Conservation (phyloP, 2,797 vertebrate genomes). For the Tarsius wallacei region DNA sequence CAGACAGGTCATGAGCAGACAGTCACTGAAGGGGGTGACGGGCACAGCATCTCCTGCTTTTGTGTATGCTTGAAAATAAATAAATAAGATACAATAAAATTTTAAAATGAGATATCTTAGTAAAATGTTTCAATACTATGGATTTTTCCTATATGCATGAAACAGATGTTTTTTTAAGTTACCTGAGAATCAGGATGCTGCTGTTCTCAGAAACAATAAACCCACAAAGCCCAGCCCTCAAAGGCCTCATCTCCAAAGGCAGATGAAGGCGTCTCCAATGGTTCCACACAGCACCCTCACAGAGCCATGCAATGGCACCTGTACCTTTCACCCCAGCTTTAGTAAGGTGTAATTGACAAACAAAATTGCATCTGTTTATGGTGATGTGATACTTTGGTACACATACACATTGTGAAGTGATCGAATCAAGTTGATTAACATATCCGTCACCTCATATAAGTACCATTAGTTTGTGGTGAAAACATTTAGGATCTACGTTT, state of each 20-base stretch:
- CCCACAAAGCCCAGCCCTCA: not conserved
- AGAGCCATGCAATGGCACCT: not conserved
- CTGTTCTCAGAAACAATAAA: conserved; percentile 13
- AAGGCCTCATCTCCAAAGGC: not conserved
- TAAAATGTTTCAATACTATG: not conserved
- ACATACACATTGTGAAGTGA: not conserved
- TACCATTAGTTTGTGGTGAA: not conserved
- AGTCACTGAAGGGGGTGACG: not conserved
- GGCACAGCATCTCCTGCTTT: not conserved
- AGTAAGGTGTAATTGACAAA: not conserved
- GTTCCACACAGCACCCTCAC: conserved; percentile 20
- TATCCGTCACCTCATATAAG: not conserved
- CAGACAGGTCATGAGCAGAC: not conserved
- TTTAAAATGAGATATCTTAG: not conserved
- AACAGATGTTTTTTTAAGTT: not conserved
- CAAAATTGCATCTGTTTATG: not conserved
- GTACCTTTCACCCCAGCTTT: not conserved
- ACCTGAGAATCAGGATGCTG: not conserved
- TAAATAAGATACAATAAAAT: not conserved
- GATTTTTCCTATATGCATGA: not conserved
- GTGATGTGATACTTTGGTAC: not conserved
- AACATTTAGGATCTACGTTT: not conserved
- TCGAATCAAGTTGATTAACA: not conserved
- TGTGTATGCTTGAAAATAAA: conserved; percentile 26
- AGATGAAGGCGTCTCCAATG: not conserved